Evolutionary conservation across 2,797 vertebrate species (phyloP), one percentile per base, ranked within the genome.

Genomic region (Acrocephalus scirpaceus): DNA sequence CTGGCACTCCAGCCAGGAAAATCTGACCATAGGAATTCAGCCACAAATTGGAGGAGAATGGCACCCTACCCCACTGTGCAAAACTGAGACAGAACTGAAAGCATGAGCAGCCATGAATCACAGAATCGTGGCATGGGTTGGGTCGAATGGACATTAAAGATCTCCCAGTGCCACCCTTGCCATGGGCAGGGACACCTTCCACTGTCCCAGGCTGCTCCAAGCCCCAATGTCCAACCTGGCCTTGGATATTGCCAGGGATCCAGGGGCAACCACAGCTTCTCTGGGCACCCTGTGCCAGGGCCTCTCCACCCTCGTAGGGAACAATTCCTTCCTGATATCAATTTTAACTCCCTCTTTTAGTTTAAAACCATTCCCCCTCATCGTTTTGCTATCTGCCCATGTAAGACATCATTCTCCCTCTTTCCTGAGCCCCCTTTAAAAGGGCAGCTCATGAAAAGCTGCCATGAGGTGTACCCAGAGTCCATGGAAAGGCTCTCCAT

Each of bases 271-370:
- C 74, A 17, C 42, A 77, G 65, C 20, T 62, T 2, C 48, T 18
- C 72, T 69, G 56, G 29, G 16, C n/a, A 47, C 5, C 47, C 47
- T 40, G 25, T 54, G 20, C 34, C 48, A 77, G 56, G 23, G 29
- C 34, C 40, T 69, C 0, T 4, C 19, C 72, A 25, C 19, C 16
- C 29, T 70, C 2, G 0, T 11, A 56, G 4, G n/a, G 34, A 16
- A 30, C 0, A 40, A 21, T 34, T 34, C 20, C 54, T 40, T 13
- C 14, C 8, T 7, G 22, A 16, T 22, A 56, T 11, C 8, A 42
- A 9, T 48, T 48, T 48, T 26, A 71, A 48, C 1, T 5, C 8
- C 2, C 7, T 48, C 7, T 56, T 34, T 42, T 11, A 42, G 9
- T 71, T 48, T 34, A 62, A 78, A 34, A 48, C 29, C 8, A 38